These are phyloP conservation scores for Drosophila emarginata DNA, from an alignment of 2,888 invertebrate genomes.

Conservation along the genomic window DNA sequence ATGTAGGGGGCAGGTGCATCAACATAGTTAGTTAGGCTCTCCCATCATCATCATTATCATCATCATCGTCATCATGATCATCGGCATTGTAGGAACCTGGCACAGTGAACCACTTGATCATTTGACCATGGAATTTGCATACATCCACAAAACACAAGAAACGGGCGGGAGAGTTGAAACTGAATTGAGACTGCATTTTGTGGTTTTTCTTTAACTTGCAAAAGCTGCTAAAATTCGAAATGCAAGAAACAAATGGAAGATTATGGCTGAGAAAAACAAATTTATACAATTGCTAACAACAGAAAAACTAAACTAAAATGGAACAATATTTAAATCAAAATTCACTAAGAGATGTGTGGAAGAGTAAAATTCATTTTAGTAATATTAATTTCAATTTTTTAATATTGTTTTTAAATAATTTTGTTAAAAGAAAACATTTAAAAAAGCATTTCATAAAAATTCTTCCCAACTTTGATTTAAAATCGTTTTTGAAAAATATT, in stretches of 20 bases:
- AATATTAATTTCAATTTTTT: background rate
- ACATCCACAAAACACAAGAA: conserved; percentile 25
- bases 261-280: conserved; percentile 1
- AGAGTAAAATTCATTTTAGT: too few relatives aligned
- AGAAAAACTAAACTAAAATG: background rate
- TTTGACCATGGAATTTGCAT: conserved; percentile 79
- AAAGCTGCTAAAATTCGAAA: background rate
- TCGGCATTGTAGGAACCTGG: conserved; percentile 54
- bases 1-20: conserved; percentile 5
- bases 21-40: conserved; percentile 36
- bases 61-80: background rate
- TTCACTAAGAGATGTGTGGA: background rate
- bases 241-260: background rate
- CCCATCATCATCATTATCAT: conserved; percentile 9
- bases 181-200: conserved; percentile 19
- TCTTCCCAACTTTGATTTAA: too few relatives aligned
- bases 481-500: too few relatives aligned
- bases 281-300: background rate
- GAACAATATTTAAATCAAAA: background rate
- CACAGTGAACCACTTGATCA: conserved; percentile 80
- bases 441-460: too few relatives aligned
- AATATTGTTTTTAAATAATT: too few relatives aligned
- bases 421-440: too few relatives aligned
- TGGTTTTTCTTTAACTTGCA: conserved; percentile 30
- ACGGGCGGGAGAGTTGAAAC: background rate